Conservation (phyloP, 2,888 invertebrate genomes). For the Cephus spinipes region DNA sequence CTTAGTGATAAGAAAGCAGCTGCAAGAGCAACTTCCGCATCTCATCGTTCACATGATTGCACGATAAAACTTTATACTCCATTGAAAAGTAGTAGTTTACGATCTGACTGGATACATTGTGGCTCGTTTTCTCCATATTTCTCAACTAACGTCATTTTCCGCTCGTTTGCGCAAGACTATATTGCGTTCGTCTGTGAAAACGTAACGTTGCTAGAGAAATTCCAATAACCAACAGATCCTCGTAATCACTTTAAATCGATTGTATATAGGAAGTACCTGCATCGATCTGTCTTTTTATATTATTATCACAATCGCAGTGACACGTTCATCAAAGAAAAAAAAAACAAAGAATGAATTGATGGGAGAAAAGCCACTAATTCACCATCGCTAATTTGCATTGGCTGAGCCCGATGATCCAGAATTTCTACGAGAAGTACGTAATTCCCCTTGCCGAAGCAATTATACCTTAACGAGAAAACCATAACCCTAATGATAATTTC, state of each 20-base stretch:
- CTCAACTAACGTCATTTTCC: constrained; percentile 23
- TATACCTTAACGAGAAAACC: background rate
- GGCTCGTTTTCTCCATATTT: constrained; percentile 40
- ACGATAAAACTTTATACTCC: constrained; percentile 46
- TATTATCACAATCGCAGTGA: background rate
- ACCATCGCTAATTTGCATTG: background rate
- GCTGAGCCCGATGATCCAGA: background rate
- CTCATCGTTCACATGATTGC: constrained; percentile 46
- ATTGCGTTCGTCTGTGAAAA: background rate
- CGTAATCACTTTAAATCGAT: background rate
- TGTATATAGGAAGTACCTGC: too few relatives aligned
- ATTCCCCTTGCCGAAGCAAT: background rate
- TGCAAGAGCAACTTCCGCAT: constrained; percentile 12
- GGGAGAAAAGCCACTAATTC: background rate
- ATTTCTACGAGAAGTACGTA: background rate
- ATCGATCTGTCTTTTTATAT: background rate
- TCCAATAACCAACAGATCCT: background rate
- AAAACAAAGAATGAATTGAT: background rate
- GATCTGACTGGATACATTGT: constrained; percentile 37
- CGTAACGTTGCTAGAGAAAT: background rate
- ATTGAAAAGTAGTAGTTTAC: constrained; percentile 30
- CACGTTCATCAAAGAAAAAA: background rate
- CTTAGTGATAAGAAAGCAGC: background rate
- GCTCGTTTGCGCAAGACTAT: constrained; percentile 1
- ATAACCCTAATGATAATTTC: background rate